A percentile compares a stretch with the other conserved stretches of the same genome.
These are phyloP conservation scores for Osmoderma eremita DNA, from an alignment of 2,888 invertebrate genomes.

Conservation along the genomic window DNA sequence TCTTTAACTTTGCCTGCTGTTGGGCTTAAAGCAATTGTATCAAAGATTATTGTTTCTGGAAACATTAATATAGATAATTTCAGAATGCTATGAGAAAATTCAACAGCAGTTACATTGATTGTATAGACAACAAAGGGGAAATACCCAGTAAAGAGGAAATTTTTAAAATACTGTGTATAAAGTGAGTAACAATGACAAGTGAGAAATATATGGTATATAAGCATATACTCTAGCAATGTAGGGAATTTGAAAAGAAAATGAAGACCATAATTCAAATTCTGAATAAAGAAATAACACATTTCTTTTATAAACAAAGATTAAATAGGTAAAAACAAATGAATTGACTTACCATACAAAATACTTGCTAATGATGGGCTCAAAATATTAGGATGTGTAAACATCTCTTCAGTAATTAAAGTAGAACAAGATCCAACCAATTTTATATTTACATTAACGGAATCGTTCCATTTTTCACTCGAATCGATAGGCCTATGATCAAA, in stretches of 20 bases:
- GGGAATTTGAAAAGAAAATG: too few species aligned
- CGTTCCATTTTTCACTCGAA: slow-evolving; percentile 57
- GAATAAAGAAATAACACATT: too few species aligned
- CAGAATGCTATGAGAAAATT: slow-evolving; percentile 10
- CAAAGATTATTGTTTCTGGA: slow-evolving; percentile 81
- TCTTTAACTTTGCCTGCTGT: slow-evolving; percentile 74
- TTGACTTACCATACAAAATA: slow-evolving; percentile 64
- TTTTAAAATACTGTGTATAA: too few species aligned
- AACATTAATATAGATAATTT: slow-evolving; percentile 15
- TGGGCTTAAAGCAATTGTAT: slow-evolving; percentile 80
- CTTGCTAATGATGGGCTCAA: slow-evolving; percentile 56
- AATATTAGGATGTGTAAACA: slow-evolving; percentile 23
- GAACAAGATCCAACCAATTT: slow-evolving; percentile 83
- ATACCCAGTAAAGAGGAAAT: too few species aligned
- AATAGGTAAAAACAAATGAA: too few species aligned
- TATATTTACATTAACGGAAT: slow-evolving; percentile 64
- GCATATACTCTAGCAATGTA: too few species aligned
- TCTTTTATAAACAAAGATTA: too few species aligned
- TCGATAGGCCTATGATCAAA: slow-evolving; percentile 81
- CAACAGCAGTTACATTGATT: too few species aligned
- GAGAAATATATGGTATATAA: too few species aligned
- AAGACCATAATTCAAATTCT: too few species aligned
- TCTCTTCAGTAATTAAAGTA: slow-evolving; percentile 74
- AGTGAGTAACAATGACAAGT: too few species aligned
- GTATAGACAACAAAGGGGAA: too few species aligned